phyloP scores from a whole-genome alignment of 1,140 invertebrate species.

The Lepidostoma basale region DNA sequence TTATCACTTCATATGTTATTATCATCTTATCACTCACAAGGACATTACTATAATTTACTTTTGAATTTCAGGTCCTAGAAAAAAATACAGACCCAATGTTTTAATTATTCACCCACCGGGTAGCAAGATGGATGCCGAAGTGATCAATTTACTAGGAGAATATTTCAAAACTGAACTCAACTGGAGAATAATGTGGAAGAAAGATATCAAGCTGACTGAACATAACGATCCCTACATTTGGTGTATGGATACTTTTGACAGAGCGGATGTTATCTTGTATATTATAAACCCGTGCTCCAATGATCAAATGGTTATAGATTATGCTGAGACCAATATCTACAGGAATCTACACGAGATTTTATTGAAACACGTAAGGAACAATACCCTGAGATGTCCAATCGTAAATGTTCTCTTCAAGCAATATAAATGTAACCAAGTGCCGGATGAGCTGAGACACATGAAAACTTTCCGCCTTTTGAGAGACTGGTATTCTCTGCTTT shows the following conservation, averaged over 20 bases:
- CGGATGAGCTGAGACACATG: constrained; percentile 18
- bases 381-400: constrained; percentile 6
- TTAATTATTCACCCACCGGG: constrained; percentile 32
- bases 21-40: too few relatives aligned
- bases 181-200: constrained; percentile 26
- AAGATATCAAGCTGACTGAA: constrained; percentile 33
- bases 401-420: constrained; percentile 34
- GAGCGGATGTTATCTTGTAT: constrained; percentile 31
- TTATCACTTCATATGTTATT: background rate
- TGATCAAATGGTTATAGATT: background rate
- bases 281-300: constrained; percentile 11
- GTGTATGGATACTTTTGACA: constrained; percentile 34
- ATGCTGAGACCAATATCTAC: constrained; percentile 27
- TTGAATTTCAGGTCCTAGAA: constrained; percentile 28
- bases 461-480: constrained; percentile 23
- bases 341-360: constrained; percentile 36
- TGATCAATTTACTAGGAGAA: constrained; percentile 21
- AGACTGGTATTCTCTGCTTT: constrained; percentile 27
- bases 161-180: constrained; percentile 32
- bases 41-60: too few relatives aligned
- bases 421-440: constrained; percentile 18
- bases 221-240: constrained; percentile 40
- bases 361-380: constrained; percentile 26
- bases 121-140: constrained; percentile 11
- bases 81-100: constrained; percentile 22